These are phyloP conservation scores for Microcebus griseorufus DNA, from an alignment of 2,113 vertebrate species.

Conservation along the genomic window DNA sequence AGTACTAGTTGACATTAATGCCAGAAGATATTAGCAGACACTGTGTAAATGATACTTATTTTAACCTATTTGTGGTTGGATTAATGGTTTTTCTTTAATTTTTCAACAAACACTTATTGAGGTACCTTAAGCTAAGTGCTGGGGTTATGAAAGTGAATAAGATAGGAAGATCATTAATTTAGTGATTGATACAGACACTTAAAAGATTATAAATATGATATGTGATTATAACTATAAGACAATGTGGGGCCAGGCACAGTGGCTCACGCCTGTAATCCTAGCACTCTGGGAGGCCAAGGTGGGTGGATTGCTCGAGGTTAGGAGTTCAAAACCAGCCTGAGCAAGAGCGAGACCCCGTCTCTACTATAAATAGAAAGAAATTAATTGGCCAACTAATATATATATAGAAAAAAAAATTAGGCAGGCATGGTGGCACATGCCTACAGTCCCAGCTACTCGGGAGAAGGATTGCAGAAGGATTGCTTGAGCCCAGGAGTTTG, in stretches of 20 bases:
- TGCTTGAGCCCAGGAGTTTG: too few species aligned
- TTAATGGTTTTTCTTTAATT: background rate
- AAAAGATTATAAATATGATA: slow-evolving; percentile 21
- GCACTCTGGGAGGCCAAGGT: too few species aligned
- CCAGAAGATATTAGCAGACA: background rate
- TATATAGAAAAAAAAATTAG: too few species aligned
- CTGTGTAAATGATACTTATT: background rate
- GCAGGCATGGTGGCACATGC: too few species aligned
- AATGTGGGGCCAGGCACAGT: background rate
- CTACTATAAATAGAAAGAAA: too few species aligned
- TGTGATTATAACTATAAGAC: background rate
- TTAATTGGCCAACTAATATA: too few species aligned
- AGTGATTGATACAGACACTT: background rate
- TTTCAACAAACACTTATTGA: background rate
- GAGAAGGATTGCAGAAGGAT: too few species aligned
- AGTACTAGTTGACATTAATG: background rate
- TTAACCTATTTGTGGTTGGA: background rate
- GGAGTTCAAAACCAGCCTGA: too few species aligned
- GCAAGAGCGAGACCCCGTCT: too few species aligned
- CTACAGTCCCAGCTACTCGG: too few species aligned
- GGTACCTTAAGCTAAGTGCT: background rate
- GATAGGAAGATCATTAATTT: background rate
- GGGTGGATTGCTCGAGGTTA: too few species aligned
- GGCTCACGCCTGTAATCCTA: too few species aligned
- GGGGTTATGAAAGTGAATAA: background rate